These are phyloP conservation scores for Drosophila equinoxialis DNA, from an alignment of 1,140 invertebrate genomes.

Conservation along the genomic window DNA sequence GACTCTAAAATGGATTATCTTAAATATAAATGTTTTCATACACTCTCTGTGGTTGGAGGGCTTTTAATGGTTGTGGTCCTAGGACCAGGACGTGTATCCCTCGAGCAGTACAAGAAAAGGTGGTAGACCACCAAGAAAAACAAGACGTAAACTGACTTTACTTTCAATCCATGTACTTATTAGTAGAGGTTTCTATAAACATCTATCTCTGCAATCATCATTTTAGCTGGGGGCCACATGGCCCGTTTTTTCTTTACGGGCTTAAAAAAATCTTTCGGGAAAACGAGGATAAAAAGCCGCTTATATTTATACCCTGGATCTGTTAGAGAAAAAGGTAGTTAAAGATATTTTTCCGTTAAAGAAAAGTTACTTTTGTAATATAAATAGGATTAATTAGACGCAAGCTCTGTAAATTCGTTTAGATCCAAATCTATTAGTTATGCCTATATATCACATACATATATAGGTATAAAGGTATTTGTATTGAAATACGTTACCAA, in stretches of 20 bases:
- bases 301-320: background rate
- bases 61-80: conserved; percentile 44
- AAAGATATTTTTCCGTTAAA: too few species aligned
- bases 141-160: conserved; percentile 2
- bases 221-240: conserved; percentile 55
- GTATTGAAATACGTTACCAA: background rate
- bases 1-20: conserved; percentile 13
- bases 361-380: too few species aligned
- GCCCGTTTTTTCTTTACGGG: conserved; percentile 43
- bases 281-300: background rate
- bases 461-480: too few species aligned
- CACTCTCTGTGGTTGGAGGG: conserved; percentile 41
- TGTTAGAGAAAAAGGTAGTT: background rate
- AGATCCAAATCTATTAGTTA: too few species aligned
- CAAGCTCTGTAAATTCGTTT: too few species aligned
- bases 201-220: conserved; percentile 57
- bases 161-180: background rate
- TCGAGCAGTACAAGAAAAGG: conserved; percentile 46
- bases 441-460: too few species aligned
- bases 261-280: conserved; percentile 41
- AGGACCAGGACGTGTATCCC: conserved; percentile 43
- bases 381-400: too few species aligned
- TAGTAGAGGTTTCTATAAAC: conserved; percentile 11
- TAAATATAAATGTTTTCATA: conserved; percentile 47
- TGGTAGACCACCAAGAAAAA: conserved; percentile 25